Percentiles rank a stretch among this genome's conserved stretches.
Conservation (phyloP, 2,797 vertebrate genomes). For the Prunella strophiata region DNA sequence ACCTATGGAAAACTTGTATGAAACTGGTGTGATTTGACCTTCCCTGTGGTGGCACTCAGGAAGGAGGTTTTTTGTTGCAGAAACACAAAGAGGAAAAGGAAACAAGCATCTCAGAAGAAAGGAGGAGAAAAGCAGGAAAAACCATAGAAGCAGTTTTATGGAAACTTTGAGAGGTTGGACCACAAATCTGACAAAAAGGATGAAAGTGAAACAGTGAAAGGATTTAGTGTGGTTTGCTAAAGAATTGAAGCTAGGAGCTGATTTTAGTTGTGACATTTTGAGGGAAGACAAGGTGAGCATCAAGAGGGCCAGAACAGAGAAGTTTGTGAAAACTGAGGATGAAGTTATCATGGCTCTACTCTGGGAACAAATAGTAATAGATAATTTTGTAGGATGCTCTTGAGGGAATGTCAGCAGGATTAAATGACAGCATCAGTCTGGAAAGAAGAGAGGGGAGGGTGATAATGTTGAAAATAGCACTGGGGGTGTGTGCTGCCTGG, state of each 20-base stretch:
- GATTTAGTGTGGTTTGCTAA: slow-evolving; percentile 4
- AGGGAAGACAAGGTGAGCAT: not conserved
- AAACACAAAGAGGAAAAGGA: not conserved
- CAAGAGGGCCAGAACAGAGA: not conserved
- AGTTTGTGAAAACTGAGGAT: not conserved
- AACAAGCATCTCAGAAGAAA: not conserved
- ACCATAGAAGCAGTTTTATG: not conserved
- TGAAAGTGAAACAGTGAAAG: not conserved
- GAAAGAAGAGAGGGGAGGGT: not conserved
- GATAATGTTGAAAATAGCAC: not conserved
- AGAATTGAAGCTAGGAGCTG: not conserved
- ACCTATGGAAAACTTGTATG: not conserved
- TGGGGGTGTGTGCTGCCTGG: not conserved
- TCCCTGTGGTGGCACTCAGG: not conserved
- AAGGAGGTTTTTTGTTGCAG: not conserved
- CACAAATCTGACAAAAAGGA: not conserved
- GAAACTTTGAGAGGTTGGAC: not conserved
- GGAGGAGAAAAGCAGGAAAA: not conserved
- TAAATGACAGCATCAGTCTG: slow-evolving; percentile 29
- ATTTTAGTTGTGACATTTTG: slow-evolving; percentile 55
- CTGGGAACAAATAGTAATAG: not conserved
- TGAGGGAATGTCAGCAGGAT: not conserved
- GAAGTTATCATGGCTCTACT: not conserved
- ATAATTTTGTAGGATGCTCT: not conserved
- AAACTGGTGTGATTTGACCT: not conserved